phyloP scores from a whole-genome alignment of 2,113 vertebrate genomes.

The Petroica traversi region DNA sequence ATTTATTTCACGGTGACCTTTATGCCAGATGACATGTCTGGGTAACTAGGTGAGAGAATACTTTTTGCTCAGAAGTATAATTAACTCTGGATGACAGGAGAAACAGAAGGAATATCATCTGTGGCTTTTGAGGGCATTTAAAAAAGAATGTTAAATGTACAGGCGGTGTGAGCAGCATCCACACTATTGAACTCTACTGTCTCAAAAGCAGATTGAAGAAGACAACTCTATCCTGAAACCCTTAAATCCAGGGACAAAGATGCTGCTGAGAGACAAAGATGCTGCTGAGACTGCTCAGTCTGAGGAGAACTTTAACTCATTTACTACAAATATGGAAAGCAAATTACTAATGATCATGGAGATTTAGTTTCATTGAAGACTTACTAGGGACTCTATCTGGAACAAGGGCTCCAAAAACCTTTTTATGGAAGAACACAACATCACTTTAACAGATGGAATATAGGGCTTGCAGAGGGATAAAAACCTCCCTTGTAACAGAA shows the following conservation, averaged over 20 bases:
- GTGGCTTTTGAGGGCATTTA: neutral
- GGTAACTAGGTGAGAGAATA: neutral
- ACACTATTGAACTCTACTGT: accelerated
- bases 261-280: neutral
- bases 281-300: neutral
- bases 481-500: neutral
- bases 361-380: neutral
- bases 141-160: neutral
- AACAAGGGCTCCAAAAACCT: neutral
- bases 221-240: neutral
- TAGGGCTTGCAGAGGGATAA: neutral
- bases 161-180: neutral
- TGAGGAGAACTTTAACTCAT: neutral
- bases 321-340: neutral
- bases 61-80: neutral
- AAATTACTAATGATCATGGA: neutral
- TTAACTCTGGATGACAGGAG: neutral
- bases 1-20: neutral
- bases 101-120: neutral
- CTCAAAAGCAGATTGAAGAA: neutral
- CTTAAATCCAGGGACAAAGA: neutral
- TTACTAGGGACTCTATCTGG: neutral
- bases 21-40: neutral
- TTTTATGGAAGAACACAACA: neutral
- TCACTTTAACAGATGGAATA: neutral